These are phyloP conservation scores for Caenorhabditis angaria DNA, from an alignment of 2,888 invertebrate genomes.

Conservation along the genomic window DNA sequence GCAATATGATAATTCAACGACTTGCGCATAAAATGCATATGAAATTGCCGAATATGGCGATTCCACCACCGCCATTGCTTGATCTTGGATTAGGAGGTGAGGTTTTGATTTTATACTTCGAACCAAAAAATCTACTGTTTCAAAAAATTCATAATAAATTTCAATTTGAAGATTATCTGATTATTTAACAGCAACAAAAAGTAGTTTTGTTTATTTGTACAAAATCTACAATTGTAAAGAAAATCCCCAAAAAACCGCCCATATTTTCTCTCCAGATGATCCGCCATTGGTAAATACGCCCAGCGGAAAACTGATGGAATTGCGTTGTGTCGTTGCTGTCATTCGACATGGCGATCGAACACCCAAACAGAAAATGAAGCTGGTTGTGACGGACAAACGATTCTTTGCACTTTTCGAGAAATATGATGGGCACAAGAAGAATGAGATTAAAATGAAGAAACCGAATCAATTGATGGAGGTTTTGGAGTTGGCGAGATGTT, in stretches of 20 bases:
- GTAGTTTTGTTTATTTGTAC: too few relatives aligned
- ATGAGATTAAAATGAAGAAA: constrained; percentile 94
- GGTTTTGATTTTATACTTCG: background rate
- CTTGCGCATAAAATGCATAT: constrained; percentile 93
- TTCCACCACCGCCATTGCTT: constrained; percentile 53
- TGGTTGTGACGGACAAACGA: constrained; percentile 64
- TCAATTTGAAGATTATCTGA: too few relatives aligned
- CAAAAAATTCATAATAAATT: too few relatives aligned
- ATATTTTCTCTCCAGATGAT: constrained; percentile 79
- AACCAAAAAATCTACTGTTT: too few relatives aligned
- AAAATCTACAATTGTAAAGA: too few relatives aligned
- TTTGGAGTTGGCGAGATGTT: constrained; percentile 90
- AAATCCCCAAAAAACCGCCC: too few relatives aligned
- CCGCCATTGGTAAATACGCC: constrained; percentile 97
- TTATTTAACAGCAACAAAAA: too few relatives aligned
- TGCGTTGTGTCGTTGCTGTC: constrained; percentile 93
- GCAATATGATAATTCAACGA: constrained; percentile 95
- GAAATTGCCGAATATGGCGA: constrained; percentile 87
- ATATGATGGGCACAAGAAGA: constrained; percentile 92
- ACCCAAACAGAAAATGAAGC: constrained; percentile 99
- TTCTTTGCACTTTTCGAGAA: constrained; percentile 97
- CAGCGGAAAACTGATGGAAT: constrained; percentile 94
- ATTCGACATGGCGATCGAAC: constrained; percentile 98
- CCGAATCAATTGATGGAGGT: constrained; percentile 97
- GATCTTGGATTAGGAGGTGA: constrained; percentile 56